These are phyloP conservation scores for Aphodius sticticus DNA, from an alignment of 2,888 invertebrate species.

Conservation along the genomic window DNA sequence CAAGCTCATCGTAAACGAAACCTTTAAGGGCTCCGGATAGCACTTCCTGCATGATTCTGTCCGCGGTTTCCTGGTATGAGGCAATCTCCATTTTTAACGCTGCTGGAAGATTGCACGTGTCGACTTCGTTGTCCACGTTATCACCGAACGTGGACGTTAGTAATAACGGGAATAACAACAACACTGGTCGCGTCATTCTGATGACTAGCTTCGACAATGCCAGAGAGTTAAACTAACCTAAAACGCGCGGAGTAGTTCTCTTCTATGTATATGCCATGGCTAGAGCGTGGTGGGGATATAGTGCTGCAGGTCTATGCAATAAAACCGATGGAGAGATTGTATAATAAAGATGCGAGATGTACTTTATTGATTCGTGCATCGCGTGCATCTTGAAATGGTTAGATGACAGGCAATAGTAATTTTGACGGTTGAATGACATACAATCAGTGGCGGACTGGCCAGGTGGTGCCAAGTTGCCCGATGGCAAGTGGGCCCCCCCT, in stretches of 20 bases:
- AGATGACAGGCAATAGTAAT: too few relatives aligned
- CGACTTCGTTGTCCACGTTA: constrained; percentile 25
- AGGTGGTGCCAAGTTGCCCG: too few relatives aligned
- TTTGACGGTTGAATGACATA: too few relatives aligned
- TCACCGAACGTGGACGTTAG: not conserved
- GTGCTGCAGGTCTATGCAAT: too few relatives aligned
- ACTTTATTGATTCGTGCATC: too few relatives aligned
- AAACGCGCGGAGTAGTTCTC: not conserved
- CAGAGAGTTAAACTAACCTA: not conserved
- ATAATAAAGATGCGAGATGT: too few relatives aligned
- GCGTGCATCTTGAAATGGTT: too few relatives aligned
- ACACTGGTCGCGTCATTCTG: not conserved
- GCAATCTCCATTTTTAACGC: constrained; percentile 67
- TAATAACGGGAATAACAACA: not conserved
- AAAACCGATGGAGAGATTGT: too few relatives aligned
- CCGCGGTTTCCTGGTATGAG: constrained; percentile 53
- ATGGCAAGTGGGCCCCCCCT: too few relatives aligned
- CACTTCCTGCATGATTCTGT: constrained; percentile 50
- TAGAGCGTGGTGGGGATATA: too few relatives aligned
- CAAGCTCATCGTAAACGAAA: constrained; percentile 56
- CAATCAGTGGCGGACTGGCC: too few relatives aligned
- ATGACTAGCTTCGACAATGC: not conserved
- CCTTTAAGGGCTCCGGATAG: constrained; percentile 51
- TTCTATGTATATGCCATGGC: too few relatives aligned
- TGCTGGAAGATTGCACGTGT: constrained; percentile 59